These are phyloP conservation scores for Bilobella aurantiaca DNA, from an alignment of 1,140 invertebrate genomes.

Conservation along the genomic window DNA sequence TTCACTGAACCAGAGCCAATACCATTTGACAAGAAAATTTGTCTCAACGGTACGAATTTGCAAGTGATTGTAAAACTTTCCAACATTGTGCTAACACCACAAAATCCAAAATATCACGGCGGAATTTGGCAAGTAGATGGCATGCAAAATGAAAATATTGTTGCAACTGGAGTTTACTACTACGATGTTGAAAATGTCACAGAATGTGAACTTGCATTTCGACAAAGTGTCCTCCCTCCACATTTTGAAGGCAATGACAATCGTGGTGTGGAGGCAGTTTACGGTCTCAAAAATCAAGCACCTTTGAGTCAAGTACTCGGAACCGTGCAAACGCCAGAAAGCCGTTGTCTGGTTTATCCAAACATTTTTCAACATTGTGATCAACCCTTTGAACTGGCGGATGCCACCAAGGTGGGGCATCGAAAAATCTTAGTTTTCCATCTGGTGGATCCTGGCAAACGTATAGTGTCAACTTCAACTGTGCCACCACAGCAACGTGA, in stretches of 20 bases:
- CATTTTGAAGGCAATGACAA: no score
- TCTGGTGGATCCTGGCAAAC: constrained; percentile 2
- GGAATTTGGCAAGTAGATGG: constrained; percentile 18
- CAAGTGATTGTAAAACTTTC: constrained; percentile 19
- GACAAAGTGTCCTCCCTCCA: constrained; percentile 3
- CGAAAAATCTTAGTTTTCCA: neutral
- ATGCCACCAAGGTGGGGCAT: neutral
- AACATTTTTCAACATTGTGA: constrained; percentile 18
- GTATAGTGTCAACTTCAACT: neutral
- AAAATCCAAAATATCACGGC: constrained; percentile 13
- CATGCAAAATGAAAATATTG: constrained; percentile 20
- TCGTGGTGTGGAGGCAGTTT: neutral
- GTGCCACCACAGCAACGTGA: neutral
- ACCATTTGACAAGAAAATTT: no score
- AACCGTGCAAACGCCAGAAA: neutral
- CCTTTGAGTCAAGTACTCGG: constrained; percentile 16
- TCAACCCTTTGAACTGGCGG: constrained; percentile 3
- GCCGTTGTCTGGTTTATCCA: constrained; percentile 13
- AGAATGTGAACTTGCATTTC: constrained; percentile 14
- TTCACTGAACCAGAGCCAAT: no score
- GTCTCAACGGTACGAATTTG: no score
- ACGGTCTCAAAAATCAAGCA: neutral
- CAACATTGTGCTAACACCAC: constrained; percentile 11
- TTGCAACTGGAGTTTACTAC: constrained; percentile 21
- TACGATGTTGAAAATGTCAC: constrained; percentile 17